Conservation (phyloP, 1,140 invertebrate genomes). For the Hypsibius dujardini region DNA sequence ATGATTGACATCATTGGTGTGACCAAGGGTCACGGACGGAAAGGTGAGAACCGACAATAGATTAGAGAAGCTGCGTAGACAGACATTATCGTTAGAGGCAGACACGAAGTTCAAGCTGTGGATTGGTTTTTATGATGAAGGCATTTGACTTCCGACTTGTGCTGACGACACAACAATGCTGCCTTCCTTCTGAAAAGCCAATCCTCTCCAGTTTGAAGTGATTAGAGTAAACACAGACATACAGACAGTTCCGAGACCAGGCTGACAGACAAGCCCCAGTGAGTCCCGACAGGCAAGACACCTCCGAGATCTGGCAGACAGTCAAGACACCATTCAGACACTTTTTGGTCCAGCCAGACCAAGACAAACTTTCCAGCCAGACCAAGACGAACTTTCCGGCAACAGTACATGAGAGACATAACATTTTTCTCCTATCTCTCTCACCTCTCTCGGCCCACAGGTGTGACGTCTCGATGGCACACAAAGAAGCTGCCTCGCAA, state of each 20-base stretch:
- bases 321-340: too few relatives aligned
- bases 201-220: conserved; percentile 23
- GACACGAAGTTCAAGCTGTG: too few relatives aligned
- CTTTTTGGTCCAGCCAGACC: conserved; percentile 34
- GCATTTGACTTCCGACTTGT: conserved; percentile 37
- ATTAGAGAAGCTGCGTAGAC: too few relatives aligned
- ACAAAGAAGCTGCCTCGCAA: conserved; percentile 98
- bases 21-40: conserved; percentile 97
- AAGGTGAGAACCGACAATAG: conserved; percentile 46
- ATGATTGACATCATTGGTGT: conserved; percentile 98
- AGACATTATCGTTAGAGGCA: too few relatives aligned
- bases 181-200: conserved; percentile 50
- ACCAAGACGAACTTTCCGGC: too few relatives aligned
- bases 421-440: too few relatives aligned
- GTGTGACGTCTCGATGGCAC: conserved; percentile 98
- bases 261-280: too few relatives aligned
- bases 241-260: too few relatives aligned
- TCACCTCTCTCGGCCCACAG: conserved; percentile 33
- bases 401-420: too few relatives aligned
- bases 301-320: too few relatives aligned
- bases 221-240: too few relatives aligned
- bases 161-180: conserved; percentile 37
- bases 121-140: conserved; percentile 38
- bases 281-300: too few relatives aligned
- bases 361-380: conserved; percentile 89